Evolutionary conservation across 2,888 invertebrate species (phyloP), one percentile per base, ranked within the genome.

Genomic region (Beris chalybata): DNA sequence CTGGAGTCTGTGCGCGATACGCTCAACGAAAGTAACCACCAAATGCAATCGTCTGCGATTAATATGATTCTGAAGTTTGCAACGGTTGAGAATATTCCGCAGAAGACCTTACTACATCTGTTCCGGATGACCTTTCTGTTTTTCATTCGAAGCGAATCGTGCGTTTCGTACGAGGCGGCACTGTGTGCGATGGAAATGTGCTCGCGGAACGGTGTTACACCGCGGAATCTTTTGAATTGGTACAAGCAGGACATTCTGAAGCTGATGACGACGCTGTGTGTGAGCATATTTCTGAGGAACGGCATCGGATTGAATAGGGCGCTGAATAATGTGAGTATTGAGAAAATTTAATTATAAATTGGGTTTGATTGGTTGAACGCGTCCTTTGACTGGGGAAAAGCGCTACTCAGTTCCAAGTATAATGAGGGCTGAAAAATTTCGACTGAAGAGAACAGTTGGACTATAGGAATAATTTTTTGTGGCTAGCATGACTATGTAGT

Each of bases 221-320:
- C 80, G 1, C 74, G 76, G 1, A 75, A 77, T 3, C 67, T 81
- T 5, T 77, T 80, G 74, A 77, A 79, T 67, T 81, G 80, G 79
- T 79, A 81, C 64, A 79, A 78, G 43, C 73, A 76, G 0, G 78
- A 79, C 71, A 77, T 78, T 1, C 68, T 79, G 5, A 75, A 69
- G 6, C 56, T 79, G 56, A 73, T 78, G 9, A 74, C 79, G 0
- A 73, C 74, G 5, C 70, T 80, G 48, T 74, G 74, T 0, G 72
- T 78, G 4, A 72, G 75, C 31, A 75, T 74, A 3, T 79, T 75
- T 65, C 57, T 80, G 2, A 71, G 71, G 1, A 73, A 74, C 43
- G 78, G 79, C 0, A 75, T 76, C 4, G 73, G 76, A 3, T 71
- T 79, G 4, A 73, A 76, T 3, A 74, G 75, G 29, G 76, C 78